phyloP scores from a whole-genome alignment of 37 sponge, comb jelly and placozoan species.

The Bolinopsis microptera region DNA sequence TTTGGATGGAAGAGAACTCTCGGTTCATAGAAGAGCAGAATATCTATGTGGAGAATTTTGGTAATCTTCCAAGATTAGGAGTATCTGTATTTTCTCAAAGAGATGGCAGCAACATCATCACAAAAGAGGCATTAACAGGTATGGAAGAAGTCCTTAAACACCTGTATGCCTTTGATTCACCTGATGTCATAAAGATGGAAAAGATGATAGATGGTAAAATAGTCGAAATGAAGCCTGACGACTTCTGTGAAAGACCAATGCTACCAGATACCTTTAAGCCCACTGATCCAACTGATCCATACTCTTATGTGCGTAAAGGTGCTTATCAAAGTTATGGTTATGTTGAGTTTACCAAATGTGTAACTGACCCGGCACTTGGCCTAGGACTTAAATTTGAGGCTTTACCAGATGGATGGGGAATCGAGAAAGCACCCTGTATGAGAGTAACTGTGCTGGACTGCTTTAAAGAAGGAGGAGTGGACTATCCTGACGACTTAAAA shows the following conservation, averaged over 20 bases:
- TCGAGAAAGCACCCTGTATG: constrained; percentile 45
- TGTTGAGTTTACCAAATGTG: constrained; percentile 40
- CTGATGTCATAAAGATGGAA: constrained; percentile 11
- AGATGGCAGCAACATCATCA: constrained; percentile 6
- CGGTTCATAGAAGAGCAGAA: constrained; percentile 34
- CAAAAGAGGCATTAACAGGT: background rate
- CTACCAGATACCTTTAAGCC: constrained; percentile 2
- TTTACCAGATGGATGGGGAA: constrained; percentile 63
- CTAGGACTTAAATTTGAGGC: background rate
- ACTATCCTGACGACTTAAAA: constrained; percentile 50
- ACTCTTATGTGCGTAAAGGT: constrained; percentile 43
- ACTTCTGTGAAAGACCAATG: constrained; percentile 50
- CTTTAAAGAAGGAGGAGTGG: constrained; percentile 45
- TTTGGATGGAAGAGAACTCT: constrained; percentile 55
- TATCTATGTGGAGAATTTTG: constrained; percentile 28
- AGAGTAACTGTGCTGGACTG: constrained; percentile 46
- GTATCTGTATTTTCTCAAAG: constrained; percentile 32
- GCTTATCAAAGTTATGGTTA: constrained; percentile 58
- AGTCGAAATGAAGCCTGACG: constrained; percentile 15
- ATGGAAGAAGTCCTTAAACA: constrained; percentile 17
- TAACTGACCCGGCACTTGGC: background rate
- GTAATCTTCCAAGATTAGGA: constrained; percentile 28
- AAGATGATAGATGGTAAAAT: constrained; percentile 39
- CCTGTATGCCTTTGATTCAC: constrained; percentile 62
- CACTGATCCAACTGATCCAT: constrained; percentile 48